phyloP scores from a whole-genome alignment of 2,797 vertebrate genomes.

The Alcedo quadribrachys region DNA sequence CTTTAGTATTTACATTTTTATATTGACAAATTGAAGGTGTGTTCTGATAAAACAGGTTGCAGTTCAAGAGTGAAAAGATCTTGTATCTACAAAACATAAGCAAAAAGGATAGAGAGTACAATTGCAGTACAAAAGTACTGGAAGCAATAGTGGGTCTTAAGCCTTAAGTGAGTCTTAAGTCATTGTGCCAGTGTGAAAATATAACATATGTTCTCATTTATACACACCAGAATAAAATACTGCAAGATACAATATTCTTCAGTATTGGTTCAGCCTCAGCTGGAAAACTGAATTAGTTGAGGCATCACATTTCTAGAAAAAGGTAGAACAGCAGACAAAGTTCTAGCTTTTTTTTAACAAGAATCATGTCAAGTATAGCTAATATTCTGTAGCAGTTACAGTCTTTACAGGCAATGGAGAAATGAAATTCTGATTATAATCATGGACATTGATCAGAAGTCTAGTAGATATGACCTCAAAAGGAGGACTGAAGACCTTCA shows the following conservation, averaged over 20 bases:
- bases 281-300: neutral
- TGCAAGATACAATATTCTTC: neutral
- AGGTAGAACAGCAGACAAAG: neutral
- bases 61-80: neutral
- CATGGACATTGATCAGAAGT: neutral
- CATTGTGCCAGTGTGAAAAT: neutral
- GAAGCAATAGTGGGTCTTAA: neutral
- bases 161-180: neutral
- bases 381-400: neutral
- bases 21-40: neutral
- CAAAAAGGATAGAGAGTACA: neutral
- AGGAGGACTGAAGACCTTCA: neutral
- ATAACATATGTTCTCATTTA: neutral
- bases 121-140: neutral
- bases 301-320: neutral
- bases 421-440: neutral
- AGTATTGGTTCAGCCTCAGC: neutral
- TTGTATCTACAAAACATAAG: neutral
- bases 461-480: neutral
- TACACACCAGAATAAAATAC: neutral
- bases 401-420: neutral
- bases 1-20: neutral
- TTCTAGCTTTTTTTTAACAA: neutral
- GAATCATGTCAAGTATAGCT: neutral
- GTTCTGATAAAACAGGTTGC: neutral